These are phyloP conservation scores for Acanthosoma haemorrhoidale DNA, from an alignment of 2,888 invertebrate species.

Conservation along the genomic window DNA sequence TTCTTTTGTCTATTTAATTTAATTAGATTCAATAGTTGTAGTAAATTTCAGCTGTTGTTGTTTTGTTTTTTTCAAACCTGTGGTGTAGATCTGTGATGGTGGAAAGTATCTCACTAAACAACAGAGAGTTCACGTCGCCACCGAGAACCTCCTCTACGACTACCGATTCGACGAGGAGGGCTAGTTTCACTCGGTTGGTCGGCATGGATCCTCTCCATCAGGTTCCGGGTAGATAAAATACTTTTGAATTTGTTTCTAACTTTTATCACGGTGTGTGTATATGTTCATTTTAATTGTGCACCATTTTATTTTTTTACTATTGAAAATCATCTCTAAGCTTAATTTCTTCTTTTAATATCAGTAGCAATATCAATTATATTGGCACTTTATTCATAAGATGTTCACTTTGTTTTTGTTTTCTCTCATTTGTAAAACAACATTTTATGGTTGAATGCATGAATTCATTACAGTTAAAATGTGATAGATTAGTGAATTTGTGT, in stretches of 20 bases:
- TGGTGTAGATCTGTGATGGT: slow-evolving; percentile 19
- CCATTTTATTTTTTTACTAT: neutral
- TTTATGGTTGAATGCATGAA: too few relatives aligned
- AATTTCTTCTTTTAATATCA: too few relatives aligned
- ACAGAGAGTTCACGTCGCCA: slow-evolving; percentile 15
- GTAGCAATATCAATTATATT: too few relatives aligned
- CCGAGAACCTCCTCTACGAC: slow-evolving; percentile 21
- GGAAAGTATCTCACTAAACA: slow-evolving; percentile 24
- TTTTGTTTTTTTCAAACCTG: neutral
- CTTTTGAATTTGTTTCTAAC: neutral
- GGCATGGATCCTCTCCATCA: slow-evolving; percentile 14
- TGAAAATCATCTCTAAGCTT: too few relatives aligned
- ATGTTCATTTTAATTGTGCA: too few relatives aligned
- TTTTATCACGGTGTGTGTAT: neutral
- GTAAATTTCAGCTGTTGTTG: neutral
- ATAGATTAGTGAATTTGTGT: too few relatives aligned
- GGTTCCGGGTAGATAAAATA: neutral
- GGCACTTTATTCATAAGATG: too few relatives aligned
- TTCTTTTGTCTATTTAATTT: too few relatives aligned
- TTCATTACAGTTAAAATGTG: too few relatives aligned
- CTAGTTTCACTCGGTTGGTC: slow-evolving; percentile 22
- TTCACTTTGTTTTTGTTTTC: too few relatives aligned
- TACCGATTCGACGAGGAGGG: slow-evolving; percentile 26
- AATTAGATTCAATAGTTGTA: too few relatives aligned
- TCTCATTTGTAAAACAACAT: too few relatives aligned